These are phyloP conservation scores for Lithophane semibrunnea DNA, from an alignment of 2,888 invertebrate genomes.

Conservation along the genomic window DNA sequence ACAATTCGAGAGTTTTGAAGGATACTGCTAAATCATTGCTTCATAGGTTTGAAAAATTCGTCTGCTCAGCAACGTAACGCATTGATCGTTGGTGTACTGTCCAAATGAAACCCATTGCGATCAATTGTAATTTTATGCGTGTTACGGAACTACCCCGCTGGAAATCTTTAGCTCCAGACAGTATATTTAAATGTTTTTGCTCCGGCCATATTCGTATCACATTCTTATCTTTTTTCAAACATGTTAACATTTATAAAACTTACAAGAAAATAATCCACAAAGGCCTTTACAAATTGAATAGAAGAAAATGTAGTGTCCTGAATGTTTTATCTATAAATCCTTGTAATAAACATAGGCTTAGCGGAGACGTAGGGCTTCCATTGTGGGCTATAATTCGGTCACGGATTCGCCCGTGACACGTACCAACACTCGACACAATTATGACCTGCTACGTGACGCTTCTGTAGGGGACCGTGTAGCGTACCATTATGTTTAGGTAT, in stretches of 20 bases:
- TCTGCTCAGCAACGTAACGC: no score
- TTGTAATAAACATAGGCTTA: constrained; percentile 28
- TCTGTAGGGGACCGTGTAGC: constrained; percentile 11
- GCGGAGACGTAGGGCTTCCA: constrained; percentile 27
- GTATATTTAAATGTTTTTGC: neutral
- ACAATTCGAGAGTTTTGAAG: no score
- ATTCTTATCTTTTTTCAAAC: neutral
- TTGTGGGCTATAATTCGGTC: constrained; percentile 66
- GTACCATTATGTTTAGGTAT: constrained; percentile 11
- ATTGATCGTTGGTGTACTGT: no score
- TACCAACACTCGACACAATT: constrained; percentile 68
- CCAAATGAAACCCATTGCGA: no score
- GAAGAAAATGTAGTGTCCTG: constrained; percentile 5
- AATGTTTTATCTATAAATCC: constrained; percentile 29
- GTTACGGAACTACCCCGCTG: no score
- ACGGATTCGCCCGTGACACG: constrained; percentile 61
- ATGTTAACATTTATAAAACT: neutral
- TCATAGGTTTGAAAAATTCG: no score
- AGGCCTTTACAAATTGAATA: neutral
- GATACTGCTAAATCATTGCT: no score
- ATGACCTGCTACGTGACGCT: constrained; percentile 65
- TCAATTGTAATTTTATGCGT: no score
- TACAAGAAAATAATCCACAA: neutral
- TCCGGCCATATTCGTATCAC: neutral
- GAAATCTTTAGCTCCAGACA: neutral